phyloP scores from a whole-genome alignment of 2,888 invertebrate species.

The Blera fallax region DNA sequence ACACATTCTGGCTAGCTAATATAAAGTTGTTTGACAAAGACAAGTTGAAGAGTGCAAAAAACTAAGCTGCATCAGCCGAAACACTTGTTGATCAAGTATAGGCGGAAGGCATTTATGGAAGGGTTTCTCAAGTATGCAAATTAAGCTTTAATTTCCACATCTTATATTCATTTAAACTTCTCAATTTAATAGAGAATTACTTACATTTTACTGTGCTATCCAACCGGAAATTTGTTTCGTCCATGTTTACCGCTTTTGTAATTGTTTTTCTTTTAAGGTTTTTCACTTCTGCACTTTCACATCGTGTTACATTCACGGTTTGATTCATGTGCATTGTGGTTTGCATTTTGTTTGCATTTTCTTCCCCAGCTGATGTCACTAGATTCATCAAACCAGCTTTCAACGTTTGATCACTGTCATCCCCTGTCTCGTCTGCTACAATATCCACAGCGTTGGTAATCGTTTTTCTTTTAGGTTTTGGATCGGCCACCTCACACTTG shows the following conservation, averaged over 20 bases:
- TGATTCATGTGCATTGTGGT: not conserved
- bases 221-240: not conserved
- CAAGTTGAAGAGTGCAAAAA: too few species aligned
- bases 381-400: not conserved
- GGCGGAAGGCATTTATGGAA: too few species aligned
- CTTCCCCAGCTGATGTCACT: not conserved
- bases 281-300: not conserved
- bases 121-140: too few species aligned
- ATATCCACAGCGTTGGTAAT: not conserved
- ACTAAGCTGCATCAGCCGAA: too few species aligned
- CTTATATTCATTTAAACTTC: too few species aligned
- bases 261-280: slow-evolving; percentile 39
- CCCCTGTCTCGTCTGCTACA: not conserved
- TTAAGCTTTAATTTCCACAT: too few species aligned
- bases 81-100: too few species aligned
- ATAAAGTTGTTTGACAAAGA: too few species aligned
- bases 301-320: not conserved
- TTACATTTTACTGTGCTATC: not conserved
- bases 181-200: not conserved
- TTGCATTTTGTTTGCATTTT: not conserved
- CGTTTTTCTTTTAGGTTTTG: not conserved
- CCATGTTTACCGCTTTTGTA: not conserved
- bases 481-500: not conserved
- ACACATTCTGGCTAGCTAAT: too few species aligned
- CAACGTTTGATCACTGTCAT: not conserved